phyloP scores from a whole-genome alignment of 2,797 vertebrate species.

The Halcyon badia region DNA sequence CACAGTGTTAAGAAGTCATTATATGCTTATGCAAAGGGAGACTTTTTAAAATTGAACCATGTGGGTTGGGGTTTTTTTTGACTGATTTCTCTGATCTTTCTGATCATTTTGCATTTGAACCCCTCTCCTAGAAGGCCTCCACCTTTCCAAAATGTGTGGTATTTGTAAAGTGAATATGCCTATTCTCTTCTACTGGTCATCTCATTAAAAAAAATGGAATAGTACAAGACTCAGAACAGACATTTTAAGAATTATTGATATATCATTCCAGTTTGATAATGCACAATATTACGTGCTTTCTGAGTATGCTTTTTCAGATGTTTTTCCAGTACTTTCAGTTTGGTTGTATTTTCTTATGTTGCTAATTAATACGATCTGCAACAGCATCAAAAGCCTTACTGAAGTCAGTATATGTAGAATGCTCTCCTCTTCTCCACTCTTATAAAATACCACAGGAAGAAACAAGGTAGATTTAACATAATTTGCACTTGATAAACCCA shows the following conservation, averaged over 20 bases:
- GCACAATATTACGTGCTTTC: background rate
- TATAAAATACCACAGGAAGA: background rate
- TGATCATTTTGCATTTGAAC: background rate
- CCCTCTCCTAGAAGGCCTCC: accelerated
- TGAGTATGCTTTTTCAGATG: background rate
- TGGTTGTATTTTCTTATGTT: background rate
- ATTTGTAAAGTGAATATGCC: background rate
- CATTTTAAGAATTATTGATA: background rate
- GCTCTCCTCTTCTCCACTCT: background rate
- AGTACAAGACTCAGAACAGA: background rate
- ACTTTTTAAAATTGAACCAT: background rate
- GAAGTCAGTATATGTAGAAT: background rate
- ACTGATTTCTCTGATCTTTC: background rate
- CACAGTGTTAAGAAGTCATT: background rate
- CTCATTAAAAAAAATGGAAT: background rate
- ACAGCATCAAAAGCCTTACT: background rate
- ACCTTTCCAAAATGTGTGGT: background rate
- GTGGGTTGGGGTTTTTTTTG: background rate
- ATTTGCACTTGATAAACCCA: background rate
- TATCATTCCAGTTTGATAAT: background rate
- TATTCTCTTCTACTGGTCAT: background rate
- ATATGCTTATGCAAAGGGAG: background rate
- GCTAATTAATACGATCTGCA: background rate
- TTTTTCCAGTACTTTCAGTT: background rate
- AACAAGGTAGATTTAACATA: background rate